Evolutionary conservation across 1,140 invertebrate genomes (phyloP).

Genomic region (Planococcus citri): DNA sequence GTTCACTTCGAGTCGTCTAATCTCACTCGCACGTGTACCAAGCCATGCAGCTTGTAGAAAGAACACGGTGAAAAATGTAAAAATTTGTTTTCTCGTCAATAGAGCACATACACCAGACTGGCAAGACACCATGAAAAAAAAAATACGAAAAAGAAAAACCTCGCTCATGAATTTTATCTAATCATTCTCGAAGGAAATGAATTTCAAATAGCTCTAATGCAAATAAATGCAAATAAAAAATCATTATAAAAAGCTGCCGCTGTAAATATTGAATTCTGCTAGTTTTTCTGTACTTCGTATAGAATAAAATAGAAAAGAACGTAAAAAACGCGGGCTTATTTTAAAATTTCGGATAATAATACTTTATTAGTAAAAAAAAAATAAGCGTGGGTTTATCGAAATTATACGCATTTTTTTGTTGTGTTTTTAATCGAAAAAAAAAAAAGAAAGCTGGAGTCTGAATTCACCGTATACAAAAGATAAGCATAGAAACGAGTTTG

Average conservation of each 20-base stretch:
- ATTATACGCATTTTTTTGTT: background rate
- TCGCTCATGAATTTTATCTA: background rate
- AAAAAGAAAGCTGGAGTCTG: background rate
- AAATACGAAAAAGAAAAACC: background rate
- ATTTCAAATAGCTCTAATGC: background rate
- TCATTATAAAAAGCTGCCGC: constrained; percentile 6
- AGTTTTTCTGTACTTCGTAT: too few relatives aligned
- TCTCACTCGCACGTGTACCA: too few relatives aligned
- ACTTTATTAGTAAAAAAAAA: background rate
- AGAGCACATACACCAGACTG: too few relatives aligned
- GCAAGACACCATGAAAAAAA: too few relatives aligned
- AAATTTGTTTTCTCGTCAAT: too few relatives aligned
- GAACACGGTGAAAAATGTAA: too few relatives aligned
- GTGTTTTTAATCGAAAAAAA: background rate
- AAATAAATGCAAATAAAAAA: constrained; percentile 8
- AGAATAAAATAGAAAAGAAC: background rate
- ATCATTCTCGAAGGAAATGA: background rate
- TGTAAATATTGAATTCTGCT: background rate
- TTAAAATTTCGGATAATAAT: background rate
- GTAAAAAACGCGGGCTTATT: background rate
- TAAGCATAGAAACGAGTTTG: background rate
- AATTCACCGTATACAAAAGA: background rate
- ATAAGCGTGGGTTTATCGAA: background rate
- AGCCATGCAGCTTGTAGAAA: too few relatives aligned
- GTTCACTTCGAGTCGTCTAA: too few relatives aligned